Base-by-base conservation (phyloP, 2,797 vertebrate species). In the Melanotaenia trifasciata region DNA sequence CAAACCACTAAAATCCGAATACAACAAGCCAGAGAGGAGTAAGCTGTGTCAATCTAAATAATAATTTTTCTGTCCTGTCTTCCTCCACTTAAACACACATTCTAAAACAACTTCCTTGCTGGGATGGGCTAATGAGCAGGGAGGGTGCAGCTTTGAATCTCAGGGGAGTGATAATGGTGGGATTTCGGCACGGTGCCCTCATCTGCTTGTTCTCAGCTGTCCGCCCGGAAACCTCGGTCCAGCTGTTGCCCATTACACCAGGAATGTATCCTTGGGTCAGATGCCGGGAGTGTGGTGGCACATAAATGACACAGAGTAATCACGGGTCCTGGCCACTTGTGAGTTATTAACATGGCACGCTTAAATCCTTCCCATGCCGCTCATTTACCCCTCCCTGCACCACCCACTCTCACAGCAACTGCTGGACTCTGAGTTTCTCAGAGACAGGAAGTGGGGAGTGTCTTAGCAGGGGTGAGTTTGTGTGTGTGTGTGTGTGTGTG, bases 221-320 rank as follows among this genome's bases (percentile, higher is more conserved):
- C 93, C 88, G 90, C 88, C 90, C 82, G 90, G 94, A 95, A 94
- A 87, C 92, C 79, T 84, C 20, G 22, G 78, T 88, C 93, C 95
- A 95, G 94, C 94, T 93, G 93, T 92, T 92, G 91, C 83, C 89
- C 87, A 92, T 96, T 96, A 95, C 91, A 87, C 88, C 87, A 93
- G 91, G 95, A 95, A 96, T 93, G 93, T 87, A 91, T 94, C 93
- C 87, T 84, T 66, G 92, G 93, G 93, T 92, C 87, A 88, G 85
- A 93, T 91, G 90, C 87, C 91, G 88, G 84, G 74, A 90, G 87
- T 71, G 89, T 85, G 89, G 89, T 91, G 91, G 92, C 91, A 92
- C 91, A 92, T 93, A 94, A 93, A 91, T 94, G 92, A 92, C 86
- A 75, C 86, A 75, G 58, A 81, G 84, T 86, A 88, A 90, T 93